Base-by-base conservation (phyloP, 1,140 invertebrate genomes). In the Leptopilina boulardi region DNA sequence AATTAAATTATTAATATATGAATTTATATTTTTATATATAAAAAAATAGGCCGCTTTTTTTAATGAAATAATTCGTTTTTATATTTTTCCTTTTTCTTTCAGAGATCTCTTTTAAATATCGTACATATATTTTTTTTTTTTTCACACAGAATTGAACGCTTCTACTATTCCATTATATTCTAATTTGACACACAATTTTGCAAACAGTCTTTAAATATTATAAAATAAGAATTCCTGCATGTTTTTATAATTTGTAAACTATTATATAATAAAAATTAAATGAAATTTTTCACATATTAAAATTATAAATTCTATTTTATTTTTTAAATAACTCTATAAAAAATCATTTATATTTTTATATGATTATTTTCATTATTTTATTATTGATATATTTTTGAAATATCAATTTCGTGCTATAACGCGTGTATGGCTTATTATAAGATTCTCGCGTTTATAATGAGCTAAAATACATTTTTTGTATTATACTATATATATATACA, bases 11-110 rank as follows among this genome's bases (percentile, higher is more conserved):
- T n/a, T n/a, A n/a, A n/a, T n/a, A n/a, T n/a, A n/a, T n/a, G n/a
- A n/a, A n/a, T n/a, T n/a, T n/a, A n/a, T n/a, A n/a, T n/a, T n/a
- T n/a, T n/a, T n/a, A n/a, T n/a, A n/a, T n/a, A n/a, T n/a, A n/a
- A n/a, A n/a, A n/a, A n/a, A n/a, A n/a, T n/a, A n/a, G n/a, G n/a
- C n/a, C n/a, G n/a, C n/a, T n/a, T n/a, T n/a, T n/a, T 41, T 41
- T 41, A 41, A 41, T 10, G 38, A 41, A 41, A 41, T 41, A 41
- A 41, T 10, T 5, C 3, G 13, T 42, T 42, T 42, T 4, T 42
- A 2, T 71, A 76, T 74, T 70, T 78, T 59, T 59, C 70, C 3
- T 77, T 70, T 80, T 76, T 26, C 56, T 56, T 81, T 71, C 47
- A 73, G 73, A 66, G 26, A 66, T 30, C 59, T 66, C 30, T 4